These are phyloP conservation scores for Amblyornis subalaris DNA, from an alignment of 2,113 vertebrate genomes.

Conservation along the genomic window DNA sequence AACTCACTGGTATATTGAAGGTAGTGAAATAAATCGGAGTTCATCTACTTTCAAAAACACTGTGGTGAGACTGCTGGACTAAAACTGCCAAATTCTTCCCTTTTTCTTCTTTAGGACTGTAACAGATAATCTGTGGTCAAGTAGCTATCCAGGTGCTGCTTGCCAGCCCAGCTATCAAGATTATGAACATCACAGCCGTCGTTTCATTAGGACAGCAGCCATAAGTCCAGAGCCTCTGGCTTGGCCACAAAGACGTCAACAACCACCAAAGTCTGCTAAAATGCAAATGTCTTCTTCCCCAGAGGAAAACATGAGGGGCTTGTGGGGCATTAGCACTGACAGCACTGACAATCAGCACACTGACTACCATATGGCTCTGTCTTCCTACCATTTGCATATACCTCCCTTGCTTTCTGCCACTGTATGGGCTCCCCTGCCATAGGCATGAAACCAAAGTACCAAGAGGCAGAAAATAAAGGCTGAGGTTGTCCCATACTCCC, in stretches of 20 bases:
- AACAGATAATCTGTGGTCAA: background rate
- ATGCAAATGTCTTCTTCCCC: background rate
- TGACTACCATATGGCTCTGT: background rate
- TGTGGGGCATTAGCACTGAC: background rate
- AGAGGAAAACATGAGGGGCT: background rate
- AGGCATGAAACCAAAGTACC: background rate
- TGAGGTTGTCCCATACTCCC: background rate
- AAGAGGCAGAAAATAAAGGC: background rate
- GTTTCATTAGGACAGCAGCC: background rate
- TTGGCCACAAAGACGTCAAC: background rate
- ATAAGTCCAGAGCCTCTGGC: background rate
- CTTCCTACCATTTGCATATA: background rate
- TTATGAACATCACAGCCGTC: background rate
- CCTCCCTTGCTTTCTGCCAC: background rate
- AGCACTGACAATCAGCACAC: background rate
- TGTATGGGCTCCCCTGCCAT: background rate
- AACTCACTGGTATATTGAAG: background rate
- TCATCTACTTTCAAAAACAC: background rate
- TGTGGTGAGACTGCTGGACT: background rate
- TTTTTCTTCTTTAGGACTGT: background rate
- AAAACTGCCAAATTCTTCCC: background rate
- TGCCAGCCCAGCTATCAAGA: background rate
- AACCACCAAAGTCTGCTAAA: background rate
- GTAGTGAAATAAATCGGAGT: background rate
- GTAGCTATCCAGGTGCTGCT: background rate